Evolutionary conservation across 1,140 invertebrate genomes (phyloP), one percentile per base, ranked within the genome.

Genomic region (Drosophila paulistorum): DNA sequence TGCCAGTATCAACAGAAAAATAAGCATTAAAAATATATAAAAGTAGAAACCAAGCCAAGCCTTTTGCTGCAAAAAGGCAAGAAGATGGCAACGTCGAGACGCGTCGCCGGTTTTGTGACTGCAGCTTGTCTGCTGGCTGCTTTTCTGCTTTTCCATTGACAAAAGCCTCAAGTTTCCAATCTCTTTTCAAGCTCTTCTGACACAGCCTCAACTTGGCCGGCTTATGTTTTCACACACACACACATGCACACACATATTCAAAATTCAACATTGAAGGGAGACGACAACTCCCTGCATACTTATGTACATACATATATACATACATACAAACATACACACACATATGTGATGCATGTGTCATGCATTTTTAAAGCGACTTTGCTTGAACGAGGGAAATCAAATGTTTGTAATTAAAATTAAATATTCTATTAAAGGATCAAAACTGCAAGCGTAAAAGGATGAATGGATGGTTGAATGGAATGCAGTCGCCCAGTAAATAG

Each of bases 401-500:
- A 89, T 89, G 84, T 90, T 89, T 90, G 84, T 89, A 89, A 89
- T 89, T 89, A 89, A 89, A 89, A 89, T 89, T 89, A 89, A 89
- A 89, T 89, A 89, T 89, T 89, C 85, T 89, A 89, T 89, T 89
- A 89, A 84, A 81, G 84, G 85, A 89, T 89, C 85, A 84, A 87
- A 89, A 89, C 84, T 87, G 84, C 84, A 84, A 71, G 74, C 76
- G 69, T 79, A 89, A 89, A 87, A 79, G 81, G 68, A 83, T 79
- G 11, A 11, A 13, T 39, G 37, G 37, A 3, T 39, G 37, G 10
- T 39, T 39, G 37, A 13, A 13, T 39, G 77, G 76, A 78, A 74
- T 82, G 71, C 83, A 83, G 72, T 61, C 74, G 65, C 48, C 33
- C 33, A 65, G 84, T 89, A 89, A 87, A 87, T 77, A 89, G 77